Evolutionary conservation across 2,797 vertebrate species (phyloP).

Genomic region (Yasuhikotakia modesta): DNA sequence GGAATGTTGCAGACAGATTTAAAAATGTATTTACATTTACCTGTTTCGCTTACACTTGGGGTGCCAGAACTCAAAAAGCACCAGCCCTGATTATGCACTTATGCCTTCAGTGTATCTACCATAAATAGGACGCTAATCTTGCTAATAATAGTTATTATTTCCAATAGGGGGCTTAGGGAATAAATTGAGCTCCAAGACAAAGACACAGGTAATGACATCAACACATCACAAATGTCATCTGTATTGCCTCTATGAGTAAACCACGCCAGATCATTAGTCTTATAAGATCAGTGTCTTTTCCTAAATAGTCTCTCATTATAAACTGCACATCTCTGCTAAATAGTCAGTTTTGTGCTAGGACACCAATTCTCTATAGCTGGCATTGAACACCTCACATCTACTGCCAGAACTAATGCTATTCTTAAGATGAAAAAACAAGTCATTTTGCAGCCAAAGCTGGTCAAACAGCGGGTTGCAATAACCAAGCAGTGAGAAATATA

Average conservation of each 20-base stretch:
- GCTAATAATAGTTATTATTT: neutral
- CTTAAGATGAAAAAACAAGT: neutral
- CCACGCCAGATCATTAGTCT: conserved; percentile 27
- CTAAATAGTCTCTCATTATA: conserved; percentile 2
- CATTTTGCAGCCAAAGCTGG: neutral
- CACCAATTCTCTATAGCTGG: neutral
- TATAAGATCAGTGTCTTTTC: neutral
- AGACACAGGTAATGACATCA: conserved; percentile 21
- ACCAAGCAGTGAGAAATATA: conserved; percentile 5
- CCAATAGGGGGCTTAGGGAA: neutral
- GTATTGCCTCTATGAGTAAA: conserved; percentile 6
- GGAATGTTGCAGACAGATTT: too few relatives aligned
- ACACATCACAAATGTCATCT: conserved; percentile 10
- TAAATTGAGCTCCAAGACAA: neutral
- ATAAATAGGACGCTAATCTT: neutral
- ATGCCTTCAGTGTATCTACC: neutral
- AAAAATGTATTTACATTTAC: too few relatives aligned
- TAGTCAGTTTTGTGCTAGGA: neutral
- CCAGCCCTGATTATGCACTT: neutral
- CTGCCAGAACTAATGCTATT: neutral
- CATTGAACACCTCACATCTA: neutral
- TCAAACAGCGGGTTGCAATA: neutral
- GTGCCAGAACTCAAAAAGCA: too few relatives aligned
- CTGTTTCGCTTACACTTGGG: too few relatives aligned
- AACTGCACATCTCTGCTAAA: conserved; percentile 3